Evolutionary conservation across 2,797 vertebrate species (phyloP).

Genomic region (Ctenopoma kingsleyae): DNA sequence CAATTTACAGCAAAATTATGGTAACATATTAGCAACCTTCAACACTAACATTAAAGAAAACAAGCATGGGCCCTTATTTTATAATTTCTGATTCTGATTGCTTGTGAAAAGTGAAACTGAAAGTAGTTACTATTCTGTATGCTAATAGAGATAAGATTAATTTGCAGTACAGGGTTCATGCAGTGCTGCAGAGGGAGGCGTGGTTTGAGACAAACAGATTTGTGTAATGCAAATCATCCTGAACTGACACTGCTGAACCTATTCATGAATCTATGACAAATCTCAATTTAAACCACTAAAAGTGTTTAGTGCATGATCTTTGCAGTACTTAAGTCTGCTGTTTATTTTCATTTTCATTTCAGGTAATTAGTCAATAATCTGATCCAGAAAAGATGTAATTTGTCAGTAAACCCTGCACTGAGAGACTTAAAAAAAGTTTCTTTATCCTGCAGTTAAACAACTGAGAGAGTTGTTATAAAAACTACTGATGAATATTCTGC

Average conservation of each 20-base stretch:
- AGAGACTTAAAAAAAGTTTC: background rate
- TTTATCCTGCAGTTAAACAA: background rate
- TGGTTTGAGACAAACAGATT: background rate
- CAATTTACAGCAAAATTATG: background rate
- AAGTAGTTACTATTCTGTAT: constrained; percentile 15
- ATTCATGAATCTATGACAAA: background rate
- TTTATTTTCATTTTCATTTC: constrained; percentile 12
- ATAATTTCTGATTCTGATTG: background rate
- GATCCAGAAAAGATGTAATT: background rate
- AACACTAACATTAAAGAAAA: background rate
- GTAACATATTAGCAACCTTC: too few relatives aligned
- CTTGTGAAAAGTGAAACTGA: constrained; percentile 36
- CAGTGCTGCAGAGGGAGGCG: background rate
- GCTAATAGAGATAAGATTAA: constrained; percentile 30
- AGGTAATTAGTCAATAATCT: background rate
- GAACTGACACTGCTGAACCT: background rate
- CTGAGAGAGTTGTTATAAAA: background rate
- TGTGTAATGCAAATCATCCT: background rate
- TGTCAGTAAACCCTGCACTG: background rate
- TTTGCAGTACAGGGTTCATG: background rate
- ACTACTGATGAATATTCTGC: constrained; percentile 1
- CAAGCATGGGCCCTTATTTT: background rate
- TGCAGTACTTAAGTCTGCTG: background rate
- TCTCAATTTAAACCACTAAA: background rate
- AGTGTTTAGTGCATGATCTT: background rate